Base-by-base conservation (phyloP, 2,888 invertebrate genomes). In the Macroteleia sp. region DNA sequence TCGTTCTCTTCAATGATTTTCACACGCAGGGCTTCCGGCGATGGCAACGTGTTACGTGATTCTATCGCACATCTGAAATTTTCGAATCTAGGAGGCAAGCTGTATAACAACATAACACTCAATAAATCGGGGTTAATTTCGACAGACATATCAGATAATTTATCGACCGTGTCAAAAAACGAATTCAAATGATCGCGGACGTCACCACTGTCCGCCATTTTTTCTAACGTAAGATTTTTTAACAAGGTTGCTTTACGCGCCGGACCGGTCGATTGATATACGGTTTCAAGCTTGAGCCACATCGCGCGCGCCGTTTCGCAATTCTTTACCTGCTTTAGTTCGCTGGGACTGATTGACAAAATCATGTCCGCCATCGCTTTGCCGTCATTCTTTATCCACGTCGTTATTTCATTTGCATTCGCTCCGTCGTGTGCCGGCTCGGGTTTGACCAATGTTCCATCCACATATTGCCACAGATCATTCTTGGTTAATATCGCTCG, bases 1-100 rank as follows among this genome's bases (percentile, higher is more conserved):
- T 76, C 59, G 12, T n/a, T 25, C 25, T 70, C 70, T 48, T 76
- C 64, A 5, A 57, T 6, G n/a, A 76, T 69, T 44, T 80, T 79
- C 9, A 52, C 34, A 9, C 64, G 50, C 12, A 71, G 44, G 17
- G 52, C 61, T 20, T 79, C 78, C 9, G 76, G 77, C 6, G 25
- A 50, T 9, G 75, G 78, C n/a, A 76, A 48, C 3, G 17, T 17
- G 8, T 39, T 22, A 0, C 54, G 22, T 12, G 52, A 25, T 8
- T 54, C 54, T 0, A 54, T 54, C 3, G 73, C 78, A 42, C 74
- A 67, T 25, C 77, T 34, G 19, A 80, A 77, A 34, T 61, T 73
- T 19, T 74, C 73, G 17, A 78, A 70, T 30, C 25, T 42, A 5
- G 61, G 4, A n/a, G 77, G 74, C 10, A 77, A 44, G 16, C 73